Base-by-base conservation (phyloP, 2,797 vertebrate genomes). In the Hippocampus kuda region DNA sequence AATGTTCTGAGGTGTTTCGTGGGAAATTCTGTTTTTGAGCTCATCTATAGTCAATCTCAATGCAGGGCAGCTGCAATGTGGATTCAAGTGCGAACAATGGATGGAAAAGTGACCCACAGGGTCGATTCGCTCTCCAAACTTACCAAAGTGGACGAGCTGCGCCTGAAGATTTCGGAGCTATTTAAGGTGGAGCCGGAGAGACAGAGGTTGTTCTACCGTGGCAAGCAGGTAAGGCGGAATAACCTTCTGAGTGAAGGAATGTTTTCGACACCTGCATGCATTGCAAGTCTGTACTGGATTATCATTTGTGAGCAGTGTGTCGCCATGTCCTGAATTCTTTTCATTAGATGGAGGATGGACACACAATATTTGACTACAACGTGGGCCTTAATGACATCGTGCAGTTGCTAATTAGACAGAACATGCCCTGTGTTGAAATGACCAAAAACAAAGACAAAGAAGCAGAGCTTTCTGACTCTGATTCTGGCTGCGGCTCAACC, bases 51-150 rank as follows among this genome's bases (percentile, higher is more conserved):
- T 54, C 26, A 1, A 34, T 71, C 65, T 79, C 60, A 4, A 75
- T 68, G 57, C 69, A 92, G 91, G 87, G 87, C 87, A 87, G 88
- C 87, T 89, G 90, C 87, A 86, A 99, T 99, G 97, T 99, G 97
- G 97, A 96, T 99, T 88, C 96, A 98, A 86, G 96, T 99, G 71
- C 94, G 97, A 63, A 99, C 95, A 75, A 99, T 99, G 96, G 97
- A 99, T 74, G 97, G 96, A 77, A 94, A 91, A 83, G 91, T 94
- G 83, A 94, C 96, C 66, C 94, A 93, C 77, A 91, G 91, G 41
- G 92, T 99, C 73, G 93, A 98, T 87, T 94, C 93, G 22, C 84
- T 98, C 60, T 99, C 97, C 70, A 96, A 97, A 81, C 92, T 98
- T 53, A 99, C 97, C n/a, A 98, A 96, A 70, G 94, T 99, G 84